A percentile compares a stretch with the other conserved stretches of the same genome.
phyloP scores from a whole-genome alignment of 2,888 invertebrate species.

The Diogma glabrata region DNA sequence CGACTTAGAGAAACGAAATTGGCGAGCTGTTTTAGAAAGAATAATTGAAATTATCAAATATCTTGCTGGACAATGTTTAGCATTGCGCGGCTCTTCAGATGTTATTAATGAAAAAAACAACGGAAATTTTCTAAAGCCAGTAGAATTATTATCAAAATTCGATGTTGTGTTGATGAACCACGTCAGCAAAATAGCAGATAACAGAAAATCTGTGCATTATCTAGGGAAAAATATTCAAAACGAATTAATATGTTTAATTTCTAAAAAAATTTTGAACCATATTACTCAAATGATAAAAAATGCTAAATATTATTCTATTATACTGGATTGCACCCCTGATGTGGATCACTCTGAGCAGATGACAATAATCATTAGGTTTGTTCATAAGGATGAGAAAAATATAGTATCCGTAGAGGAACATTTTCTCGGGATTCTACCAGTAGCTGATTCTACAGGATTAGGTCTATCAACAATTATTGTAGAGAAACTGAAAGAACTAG shows the following conservation, averaged over 20 bases:
- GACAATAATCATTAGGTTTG: not conserved
- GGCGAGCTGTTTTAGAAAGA: not conserved
- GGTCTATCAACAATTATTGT: too few species aligned
- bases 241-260: too few species aligned
- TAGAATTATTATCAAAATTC: not conserved
- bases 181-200: not conserved
- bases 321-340: not conserved
- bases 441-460: not conserved
- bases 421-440: not conserved
- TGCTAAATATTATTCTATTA: not conserved
- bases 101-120: not conserved
- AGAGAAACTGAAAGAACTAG: too few species aligned
- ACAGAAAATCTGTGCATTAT: not conserved
- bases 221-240: not conserved
- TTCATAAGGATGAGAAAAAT: slow-evolving; percentile 2
- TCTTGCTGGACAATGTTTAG: too few species aligned
- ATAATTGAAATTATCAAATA: slow-evolving; percentile 1
- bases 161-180: not conserved
- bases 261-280: too few species aligned
- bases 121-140: not conserved
- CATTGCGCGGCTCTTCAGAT: not conserved
- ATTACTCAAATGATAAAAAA: not conserved
- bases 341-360: not conserved
- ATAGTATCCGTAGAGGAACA: not conserved
- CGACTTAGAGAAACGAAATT: not conserved